These are phyloP conservation scores for Drosophila tristis DNA, from an alignment of 1,140 invertebrate genomes.

Conservation along the genomic window DNA sequence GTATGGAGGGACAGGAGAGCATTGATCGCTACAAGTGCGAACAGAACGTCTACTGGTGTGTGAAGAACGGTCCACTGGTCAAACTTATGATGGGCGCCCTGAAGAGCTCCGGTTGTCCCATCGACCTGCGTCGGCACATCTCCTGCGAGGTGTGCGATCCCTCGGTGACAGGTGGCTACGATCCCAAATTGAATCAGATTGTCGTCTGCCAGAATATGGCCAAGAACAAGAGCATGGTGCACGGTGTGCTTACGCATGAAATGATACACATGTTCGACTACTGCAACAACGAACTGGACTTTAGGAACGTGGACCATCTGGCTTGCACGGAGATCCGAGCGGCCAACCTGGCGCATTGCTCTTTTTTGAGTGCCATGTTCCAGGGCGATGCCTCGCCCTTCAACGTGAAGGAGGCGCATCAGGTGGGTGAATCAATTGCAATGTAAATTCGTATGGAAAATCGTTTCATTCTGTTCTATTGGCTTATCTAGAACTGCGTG, in stretches of 20 bases:
- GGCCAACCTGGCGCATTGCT: conserved; percentile 96
- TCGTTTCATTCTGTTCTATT: conserved; percentile 57
- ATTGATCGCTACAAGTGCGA: conserved; percentile 92
- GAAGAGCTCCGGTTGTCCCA: conserved; percentile 91
- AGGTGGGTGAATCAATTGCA: conserved; percentile 83
- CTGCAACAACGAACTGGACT: conserved; percentile 94
- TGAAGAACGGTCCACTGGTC: conserved; percentile 92
- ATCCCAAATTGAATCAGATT: conserved; percentile 90
- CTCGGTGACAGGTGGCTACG: conserved; percentile 95
- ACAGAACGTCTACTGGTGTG: conserved; percentile 88
- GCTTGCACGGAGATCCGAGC: conserved; percentile 97
- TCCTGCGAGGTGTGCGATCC: conserved; percentile 95
- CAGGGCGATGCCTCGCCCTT: conserved; percentile 91
- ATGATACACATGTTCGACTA: conserved; percentile 99
- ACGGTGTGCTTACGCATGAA: conserved; percentile 94
- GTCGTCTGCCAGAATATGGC: conserved; percentile 96
- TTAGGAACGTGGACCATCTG: conserved; percentile 95
- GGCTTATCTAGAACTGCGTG: conserved; percentile 90
- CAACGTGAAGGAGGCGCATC: conserved; percentile 90
- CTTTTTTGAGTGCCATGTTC: conserved; percentile 91
- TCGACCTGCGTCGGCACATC: conserved; percentile 94
- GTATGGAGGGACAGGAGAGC: conserved; percentile 87
- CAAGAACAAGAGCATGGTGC: conserved; percentile 87
- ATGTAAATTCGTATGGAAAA: background rate
- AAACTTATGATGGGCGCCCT: conserved; percentile 94